Conservation (phyloP, 2,113 vertebrate species). For the Rhinolophus sinicus region DNA sequence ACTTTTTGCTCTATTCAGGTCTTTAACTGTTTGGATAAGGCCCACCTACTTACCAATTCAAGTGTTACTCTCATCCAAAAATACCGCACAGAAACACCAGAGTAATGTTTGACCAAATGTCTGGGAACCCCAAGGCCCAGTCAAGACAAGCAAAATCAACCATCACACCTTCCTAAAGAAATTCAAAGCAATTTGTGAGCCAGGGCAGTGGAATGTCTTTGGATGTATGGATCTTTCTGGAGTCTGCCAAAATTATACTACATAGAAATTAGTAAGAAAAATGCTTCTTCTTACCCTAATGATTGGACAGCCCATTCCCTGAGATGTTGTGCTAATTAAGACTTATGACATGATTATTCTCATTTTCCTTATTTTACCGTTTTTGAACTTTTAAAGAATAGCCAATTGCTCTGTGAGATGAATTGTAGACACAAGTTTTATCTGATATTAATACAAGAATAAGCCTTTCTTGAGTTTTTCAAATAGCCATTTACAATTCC, state of each 20-base stretch:
- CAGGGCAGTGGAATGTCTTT: neutral
- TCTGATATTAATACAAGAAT: slow-evolving; percentile 65
- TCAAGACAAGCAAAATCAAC: slow-evolving; percentile 13
- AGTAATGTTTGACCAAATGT: neutral
- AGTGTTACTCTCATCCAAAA: neutral
- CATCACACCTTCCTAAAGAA: slow-evolving; percentile 19
- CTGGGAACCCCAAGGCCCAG: neutral
- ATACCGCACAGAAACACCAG: neutral
- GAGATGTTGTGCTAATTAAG: slow-evolving; percentile 47
- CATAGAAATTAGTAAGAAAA: slow-evolving; percentile 22
- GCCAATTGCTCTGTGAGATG: slow-evolving; percentile 25
- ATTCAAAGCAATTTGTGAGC: neutral
- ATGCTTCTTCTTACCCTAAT: neutral
- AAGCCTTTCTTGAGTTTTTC: slow-evolving; percentile 55
- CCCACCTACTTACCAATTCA: neutral
- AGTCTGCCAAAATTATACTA: neutral
- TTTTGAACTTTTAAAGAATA: slow-evolving; percentile 65
- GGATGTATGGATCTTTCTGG: neutral
- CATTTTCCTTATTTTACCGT: slow-evolving; percentile 39
- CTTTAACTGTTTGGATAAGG: neutral
- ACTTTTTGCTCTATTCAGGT: neutral
- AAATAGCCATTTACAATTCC: slow-evolving; percentile 58
- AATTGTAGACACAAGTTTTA: slow-evolving; percentile 56
- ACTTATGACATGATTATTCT: slow-evolving; percentile 16
- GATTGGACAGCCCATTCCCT: neutral